Conservation (phyloP, 2,797 vertebrate species). For the Micrastur ruficollis region DNA sequence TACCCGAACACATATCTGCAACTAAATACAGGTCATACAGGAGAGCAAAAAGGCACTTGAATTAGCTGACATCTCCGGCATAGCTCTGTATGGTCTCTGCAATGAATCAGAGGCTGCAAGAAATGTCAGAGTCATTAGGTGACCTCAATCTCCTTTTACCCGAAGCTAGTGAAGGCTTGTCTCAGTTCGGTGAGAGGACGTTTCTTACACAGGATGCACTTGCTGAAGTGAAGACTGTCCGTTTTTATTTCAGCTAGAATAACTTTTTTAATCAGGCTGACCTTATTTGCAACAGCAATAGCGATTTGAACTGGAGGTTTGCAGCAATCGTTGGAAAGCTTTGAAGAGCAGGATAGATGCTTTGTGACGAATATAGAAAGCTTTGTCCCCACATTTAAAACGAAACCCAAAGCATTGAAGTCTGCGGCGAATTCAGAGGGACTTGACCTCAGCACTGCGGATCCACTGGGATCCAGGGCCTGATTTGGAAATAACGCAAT, state of each 20-base stretch:
- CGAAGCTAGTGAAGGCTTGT: not conserved
- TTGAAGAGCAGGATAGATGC: not conserved
- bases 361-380: not conserved
- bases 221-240: not conserved
- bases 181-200: not conserved
- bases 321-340: not conserved
- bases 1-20: not conserved
- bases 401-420: not conserved
- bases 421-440: not conserved
- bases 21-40: not conserved
- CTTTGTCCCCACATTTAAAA: not conserved
- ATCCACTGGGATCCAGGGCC: not conserved
- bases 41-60: not conserved
- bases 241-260: not conserved
- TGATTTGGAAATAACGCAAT: not conserved
- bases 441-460: not conserved
- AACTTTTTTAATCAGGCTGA: conserved; percentile 14
- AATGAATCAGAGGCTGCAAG: not conserved
- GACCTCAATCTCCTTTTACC: conserved; percentile 34
- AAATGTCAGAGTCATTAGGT: not conserved
- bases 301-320: not conserved
- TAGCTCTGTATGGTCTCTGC: not conserved
- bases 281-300: not conserved
- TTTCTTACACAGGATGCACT: not conserved
- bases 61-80: not conserved